These are phyloP conservation scores for Micropoecilia bifurca DNA, from an alignment of 2,797 vertebrate genomes.

Conservation along the genomic window DNA sequence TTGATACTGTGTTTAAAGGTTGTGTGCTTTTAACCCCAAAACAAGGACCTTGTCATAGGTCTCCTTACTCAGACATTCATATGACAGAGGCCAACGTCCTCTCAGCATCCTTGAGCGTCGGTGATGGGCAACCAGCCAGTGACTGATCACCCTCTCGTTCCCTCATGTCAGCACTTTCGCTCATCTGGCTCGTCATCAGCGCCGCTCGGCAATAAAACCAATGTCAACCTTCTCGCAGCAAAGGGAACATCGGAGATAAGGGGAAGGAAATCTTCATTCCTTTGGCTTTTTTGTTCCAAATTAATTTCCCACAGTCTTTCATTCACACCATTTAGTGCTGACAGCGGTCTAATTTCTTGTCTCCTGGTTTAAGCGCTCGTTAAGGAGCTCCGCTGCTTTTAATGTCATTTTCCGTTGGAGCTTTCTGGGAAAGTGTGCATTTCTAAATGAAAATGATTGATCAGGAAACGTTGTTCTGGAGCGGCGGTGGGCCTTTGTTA, in stretches of 20 bases:
- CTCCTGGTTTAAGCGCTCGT: conserved; percentile 54
- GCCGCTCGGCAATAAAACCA: conserved; percentile 78
- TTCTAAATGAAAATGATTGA: conserved; percentile 71
- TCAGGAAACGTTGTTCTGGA: conserved; percentile 55
- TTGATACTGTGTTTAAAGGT: conserved; percentile 13
- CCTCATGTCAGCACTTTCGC: conserved; percentile 77
- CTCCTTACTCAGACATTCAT: conserved; percentile 54
- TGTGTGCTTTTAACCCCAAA: conserved; percentile 65
- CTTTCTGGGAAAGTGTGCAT: conserved; percentile 44
- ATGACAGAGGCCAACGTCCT: conserved; percentile 71
- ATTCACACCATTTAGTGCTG: conserved; percentile 52
- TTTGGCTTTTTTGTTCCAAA: conserved; percentile 61
- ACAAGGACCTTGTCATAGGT: conserved; percentile 50
- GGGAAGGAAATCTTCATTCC: conserved; percentile 41
- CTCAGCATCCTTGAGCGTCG: conserved; percentile 74
- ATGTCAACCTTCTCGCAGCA: conserved; percentile 74
- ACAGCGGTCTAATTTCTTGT: conserved; percentile 52
- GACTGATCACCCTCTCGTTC: conserved; percentile 67
- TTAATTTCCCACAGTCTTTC: conserved; percentile 61
- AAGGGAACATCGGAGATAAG: conserved; percentile 74
- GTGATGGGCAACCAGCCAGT: conserved; percentile 72
- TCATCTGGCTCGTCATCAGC: conserved; percentile 68
- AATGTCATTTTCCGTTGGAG: conserved; percentile 46
- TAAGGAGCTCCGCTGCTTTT: conserved; percentile 45
- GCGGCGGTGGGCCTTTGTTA: conserved; percentile 54